phyloP scores from a whole-genome alignment of 2,888 invertebrate species.

The Eurytoma californica region DNA sequence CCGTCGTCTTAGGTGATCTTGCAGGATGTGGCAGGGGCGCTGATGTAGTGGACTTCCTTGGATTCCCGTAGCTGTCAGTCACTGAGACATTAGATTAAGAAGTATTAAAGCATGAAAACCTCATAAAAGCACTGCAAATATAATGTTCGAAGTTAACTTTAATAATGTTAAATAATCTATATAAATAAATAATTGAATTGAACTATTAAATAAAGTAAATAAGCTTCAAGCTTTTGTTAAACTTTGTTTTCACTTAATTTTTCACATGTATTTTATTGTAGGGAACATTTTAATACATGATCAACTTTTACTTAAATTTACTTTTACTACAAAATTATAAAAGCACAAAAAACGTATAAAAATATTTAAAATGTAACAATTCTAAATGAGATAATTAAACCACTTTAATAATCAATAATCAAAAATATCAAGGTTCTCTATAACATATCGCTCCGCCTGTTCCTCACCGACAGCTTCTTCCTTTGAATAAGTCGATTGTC shows the following conservation, averaged over 20 bases:
- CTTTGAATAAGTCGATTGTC: neutral
- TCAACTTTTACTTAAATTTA: no score
- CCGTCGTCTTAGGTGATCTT: neutral
- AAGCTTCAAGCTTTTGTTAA: no score
- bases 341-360: neutral
- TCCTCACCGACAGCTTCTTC: slow-evolving; percentile 42
- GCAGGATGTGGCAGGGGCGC: neutral
- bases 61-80: neutral
- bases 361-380: neutral
- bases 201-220: no score
- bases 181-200: no score
- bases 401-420: slow-evolving; percentile 11
- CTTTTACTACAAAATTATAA: no score
- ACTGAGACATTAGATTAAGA: slow-evolving; percentile 19
- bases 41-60: slow-evolving; percentile 4
- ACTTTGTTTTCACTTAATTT: no score
- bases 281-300: neutral
- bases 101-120: neutral
- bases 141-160: no score
- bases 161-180: no score
- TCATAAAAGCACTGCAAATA: no score
- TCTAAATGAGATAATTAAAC: neutral
- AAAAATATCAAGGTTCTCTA: slow-evolving; percentile 24
- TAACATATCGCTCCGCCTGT: slow-evolving; percentile 10
- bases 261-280: neutral